Percentiles rank a stretch among this genome's conserved stretches.
phyloP scores from a whole-genome alignment of 2,888 invertebrate species.

The Aradus depressus region DNA sequence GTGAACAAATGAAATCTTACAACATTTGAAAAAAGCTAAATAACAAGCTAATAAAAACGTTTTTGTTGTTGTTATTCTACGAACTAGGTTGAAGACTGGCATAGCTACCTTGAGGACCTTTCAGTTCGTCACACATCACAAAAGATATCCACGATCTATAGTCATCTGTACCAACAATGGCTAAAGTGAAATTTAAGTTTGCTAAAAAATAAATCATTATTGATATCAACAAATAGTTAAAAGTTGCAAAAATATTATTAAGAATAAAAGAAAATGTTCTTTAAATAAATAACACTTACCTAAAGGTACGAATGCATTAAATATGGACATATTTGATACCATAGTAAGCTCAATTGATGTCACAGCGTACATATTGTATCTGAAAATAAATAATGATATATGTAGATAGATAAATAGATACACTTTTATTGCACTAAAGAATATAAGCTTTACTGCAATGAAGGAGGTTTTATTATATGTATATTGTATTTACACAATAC shows the following conservation, averaged over 20 bases:
- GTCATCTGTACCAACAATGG: conserved; percentile 4
- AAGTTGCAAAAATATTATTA: background rate
- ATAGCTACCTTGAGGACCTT: conserved; percentile 1
- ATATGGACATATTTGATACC: conserved; percentile 1
- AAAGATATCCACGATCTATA: conserved; percentile 9
- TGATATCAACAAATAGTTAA: too few species aligned
- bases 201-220: too few species aligned
- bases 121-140: conserved; percentile 4
- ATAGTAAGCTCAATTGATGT: conserved; percentile 3
- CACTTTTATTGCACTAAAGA: background rate
- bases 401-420: background rate
- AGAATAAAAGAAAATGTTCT: background rate
- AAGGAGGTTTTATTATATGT: too few species aligned
- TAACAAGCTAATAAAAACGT: too few species aligned
- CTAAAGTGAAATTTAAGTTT: conserved; percentile 2
- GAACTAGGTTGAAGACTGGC: too few species aligned
- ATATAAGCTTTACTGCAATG: too few species aligned
- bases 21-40: too few species aligned
- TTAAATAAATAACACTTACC: background rate
- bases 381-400: background rate
- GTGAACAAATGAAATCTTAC: too few species aligned
- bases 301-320: conserved; percentile 8
- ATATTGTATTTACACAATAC: too few species aligned
- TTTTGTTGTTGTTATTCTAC: background rate
- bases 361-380: conserved; percentile 2